Conservation (phyloP, 2,888 invertebrate genomes). For the Lacanobia oleracea region DNA sequence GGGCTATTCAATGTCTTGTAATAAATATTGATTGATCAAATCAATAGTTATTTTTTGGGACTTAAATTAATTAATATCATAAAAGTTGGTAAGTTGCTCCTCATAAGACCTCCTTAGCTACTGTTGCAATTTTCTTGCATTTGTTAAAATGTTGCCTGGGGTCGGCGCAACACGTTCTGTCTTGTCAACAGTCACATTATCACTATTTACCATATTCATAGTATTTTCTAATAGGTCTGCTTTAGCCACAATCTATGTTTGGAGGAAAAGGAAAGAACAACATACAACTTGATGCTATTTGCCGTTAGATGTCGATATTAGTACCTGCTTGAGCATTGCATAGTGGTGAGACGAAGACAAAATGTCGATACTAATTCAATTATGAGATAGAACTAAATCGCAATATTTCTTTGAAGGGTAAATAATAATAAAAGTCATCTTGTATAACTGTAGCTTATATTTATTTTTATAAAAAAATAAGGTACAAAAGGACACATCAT, state of each 20-base stretch:
- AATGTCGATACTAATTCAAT: background rate
- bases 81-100: no score
- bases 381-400: background rate
- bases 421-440: conserved; percentile 35
- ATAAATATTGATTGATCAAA: no score
- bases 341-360: background rate
- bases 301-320: conserved; percentile 16
- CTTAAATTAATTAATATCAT: no score
- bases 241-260: background rate
- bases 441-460: conserved; percentile 65
- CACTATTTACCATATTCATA: background rate
- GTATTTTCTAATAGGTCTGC: background rate
- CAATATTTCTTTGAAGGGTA: background rate
- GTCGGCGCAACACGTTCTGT: no score
- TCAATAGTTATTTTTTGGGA: no score
- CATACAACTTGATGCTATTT: background rate
- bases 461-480: conserved; percentile 81
- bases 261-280: background rate
- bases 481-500: conserved; percentile 84
- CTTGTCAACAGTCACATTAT: no score
- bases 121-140: no score
- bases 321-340: background rate
- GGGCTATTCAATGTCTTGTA: no score
- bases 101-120: no score
- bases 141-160: no score